A percentile compares a stretch with the other conserved stretches of the same genome.
phyloP scores from a whole-genome alignment of 2,113 vertebrate species.

The Zingel zingel region DNA sequence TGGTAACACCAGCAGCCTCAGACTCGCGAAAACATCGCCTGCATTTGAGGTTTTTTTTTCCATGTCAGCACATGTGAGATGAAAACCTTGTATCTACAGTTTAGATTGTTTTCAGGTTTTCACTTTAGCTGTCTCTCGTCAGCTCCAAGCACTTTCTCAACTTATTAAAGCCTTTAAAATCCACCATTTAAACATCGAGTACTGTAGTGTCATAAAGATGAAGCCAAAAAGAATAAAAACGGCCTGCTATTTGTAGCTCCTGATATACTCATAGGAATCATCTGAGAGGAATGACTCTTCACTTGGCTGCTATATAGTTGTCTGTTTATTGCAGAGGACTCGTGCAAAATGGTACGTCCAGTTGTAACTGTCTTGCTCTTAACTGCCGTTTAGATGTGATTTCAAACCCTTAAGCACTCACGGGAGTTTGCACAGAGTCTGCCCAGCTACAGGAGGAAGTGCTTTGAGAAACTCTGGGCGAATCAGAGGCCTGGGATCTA shows the following conservation, averaged over 20 bases:
- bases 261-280: not conserved
- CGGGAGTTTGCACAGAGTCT: constrained; percentile 69
- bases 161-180: not conserved
- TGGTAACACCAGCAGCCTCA: constrained; percentile 37
- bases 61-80: not conserved
- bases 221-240: not conserved
- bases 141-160: not conserved
- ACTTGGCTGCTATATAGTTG: not conserved
- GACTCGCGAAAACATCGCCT: constrained; percentile 27
- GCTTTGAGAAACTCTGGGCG: constrained; percentile 64
- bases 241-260: not conserved
- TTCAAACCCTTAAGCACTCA: constrained; percentile 45
- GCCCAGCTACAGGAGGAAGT: constrained; percentile 83
- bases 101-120: constrained; percentile 1
- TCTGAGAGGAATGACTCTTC: not conserved
- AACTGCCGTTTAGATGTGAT: constrained; percentile 36
- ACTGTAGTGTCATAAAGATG: not conserved
- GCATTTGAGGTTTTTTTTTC: not conserved
- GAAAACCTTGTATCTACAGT: not conserved
- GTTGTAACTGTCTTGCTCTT: not conserved
- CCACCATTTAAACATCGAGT: not conserved
- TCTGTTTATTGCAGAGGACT: not conserved
- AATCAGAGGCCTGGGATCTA: constrained; percentile 58
- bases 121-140: not conserved
- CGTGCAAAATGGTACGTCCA: not conserved